Evolutionary conservation across 1,140 invertebrate species (phyloP).

Genomic region (Eupristina koningsbergeri): DNA sequence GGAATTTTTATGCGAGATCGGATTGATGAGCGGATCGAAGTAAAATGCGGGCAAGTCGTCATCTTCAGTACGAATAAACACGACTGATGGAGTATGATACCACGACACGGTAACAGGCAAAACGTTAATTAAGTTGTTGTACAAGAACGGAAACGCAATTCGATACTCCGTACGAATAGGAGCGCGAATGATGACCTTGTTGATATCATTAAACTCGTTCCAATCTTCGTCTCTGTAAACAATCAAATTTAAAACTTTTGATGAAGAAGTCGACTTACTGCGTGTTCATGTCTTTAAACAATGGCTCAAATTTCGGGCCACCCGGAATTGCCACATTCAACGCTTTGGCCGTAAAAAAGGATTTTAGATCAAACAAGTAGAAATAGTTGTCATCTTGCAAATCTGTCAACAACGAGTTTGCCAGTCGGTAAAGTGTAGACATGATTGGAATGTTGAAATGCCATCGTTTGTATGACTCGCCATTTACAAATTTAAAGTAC

Average conservation of each 20-base stretch:
- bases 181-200: constrained; percentile 99
- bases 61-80: constrained; percentile 99
- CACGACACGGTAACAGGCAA: constrained; percentile 95
- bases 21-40: constrained; percentile 99
- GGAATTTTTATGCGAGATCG: constrained; percentile 95
- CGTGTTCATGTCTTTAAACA: constrained; percentile 98
- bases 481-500: constrained; percentile 86
- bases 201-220: constrained; percentile 99
- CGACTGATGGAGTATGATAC: constrained; percentile 99
- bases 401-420: constrained; percentile 98
- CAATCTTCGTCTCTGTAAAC: constrained; percentile 99
- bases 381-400: constrained; percentile 99
- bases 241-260: too few relatives aligned
- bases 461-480: constrained; percentile 97
- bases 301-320: constrained; percentile 99
- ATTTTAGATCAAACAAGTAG: constrained; percentile 99
- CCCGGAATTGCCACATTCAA: constrained; percentile 99
- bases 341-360: constrained; percentile 99
- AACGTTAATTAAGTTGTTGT: constrained; percentile 98
- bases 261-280: too few relatives aligned
- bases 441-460: constrained; percentile 95
- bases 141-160: constrained; percentile 99
- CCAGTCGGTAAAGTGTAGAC: constrained; percentile 96
- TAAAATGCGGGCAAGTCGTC: constrained; percentile 99
- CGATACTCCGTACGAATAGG: constrained; percentile 98